A percentile compares a stretch with the other conserved stretches of the same genome.
phyloP scores from a whole-genome alignment of 2,797 vertebrate species.

The Choloepus didactylus region DNA sequence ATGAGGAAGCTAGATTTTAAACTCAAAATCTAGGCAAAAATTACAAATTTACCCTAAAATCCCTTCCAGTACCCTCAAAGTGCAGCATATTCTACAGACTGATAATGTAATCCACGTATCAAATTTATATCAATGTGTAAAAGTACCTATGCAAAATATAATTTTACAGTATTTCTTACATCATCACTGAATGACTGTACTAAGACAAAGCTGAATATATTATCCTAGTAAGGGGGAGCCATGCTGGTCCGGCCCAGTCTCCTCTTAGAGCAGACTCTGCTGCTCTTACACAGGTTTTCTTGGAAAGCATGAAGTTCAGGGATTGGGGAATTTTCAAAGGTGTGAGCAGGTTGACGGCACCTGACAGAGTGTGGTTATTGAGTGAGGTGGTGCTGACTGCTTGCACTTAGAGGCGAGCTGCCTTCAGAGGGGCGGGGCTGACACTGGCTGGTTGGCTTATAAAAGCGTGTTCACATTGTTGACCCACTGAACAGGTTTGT shows the following conservation, averaged over 20 bases:
- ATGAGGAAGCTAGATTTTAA: neutral
- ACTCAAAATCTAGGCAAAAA: conserved; percentile 18
- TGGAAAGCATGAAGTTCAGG: neutral
- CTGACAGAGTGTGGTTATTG: neutral
- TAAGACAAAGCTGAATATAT: neutral
- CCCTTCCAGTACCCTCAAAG: neutral
- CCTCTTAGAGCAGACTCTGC: neutral
- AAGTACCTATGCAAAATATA: neutral
- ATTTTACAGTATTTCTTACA: neutral
- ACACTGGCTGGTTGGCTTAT: neutral
- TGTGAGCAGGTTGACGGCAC: neutral
- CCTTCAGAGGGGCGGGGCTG: neutral
- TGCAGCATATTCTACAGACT: neutral
- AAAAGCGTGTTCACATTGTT: neutral
- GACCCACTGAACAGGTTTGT: neutral
- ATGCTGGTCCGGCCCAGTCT: neutral
- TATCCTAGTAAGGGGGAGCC: neutral
- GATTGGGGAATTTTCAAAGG: neutral
- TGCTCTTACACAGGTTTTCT: neutral
- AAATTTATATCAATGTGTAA: neutral
- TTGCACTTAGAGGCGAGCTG: accelerated
- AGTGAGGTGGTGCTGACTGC: neutral
- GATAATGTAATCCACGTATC: neutral
- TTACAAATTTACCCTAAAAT: neutral
- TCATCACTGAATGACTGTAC: neutral